Base-by-base conservation (phyloP, 2,797 vertebrate genomes). In the Peromyscus eremicus region DNA sequence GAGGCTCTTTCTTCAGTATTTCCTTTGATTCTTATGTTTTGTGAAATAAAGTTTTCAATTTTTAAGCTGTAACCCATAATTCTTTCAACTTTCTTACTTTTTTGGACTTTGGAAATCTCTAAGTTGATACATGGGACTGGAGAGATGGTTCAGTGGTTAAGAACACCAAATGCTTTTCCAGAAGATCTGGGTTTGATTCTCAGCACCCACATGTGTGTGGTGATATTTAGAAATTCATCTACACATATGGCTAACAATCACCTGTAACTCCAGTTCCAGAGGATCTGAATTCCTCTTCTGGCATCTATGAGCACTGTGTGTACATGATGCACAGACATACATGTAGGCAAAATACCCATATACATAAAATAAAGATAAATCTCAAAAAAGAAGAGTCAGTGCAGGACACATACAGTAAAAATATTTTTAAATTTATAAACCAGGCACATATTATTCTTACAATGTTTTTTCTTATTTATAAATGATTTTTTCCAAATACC, bases 381-480 rank as follows among this genome's bases (percentile, higher is more conserved):
- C n/a, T 40, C 27, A 87, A 71, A 66, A 52, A n/a, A 34, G 8
- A 82, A 19, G 40, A 66, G 40, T 68, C 40, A 52, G 32, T 21
- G 27, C 4, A 86, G 2, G 27, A 55, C 68, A 87, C 21, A 19
- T 55, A 29, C 6, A 4, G 5, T 37, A 71, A 81, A 19, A 29
- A 57, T 87, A 73, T 13, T 87, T 73, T 73, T 29, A 87, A 87
- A 55, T 95, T 64, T 92, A 83, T 12, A 79, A 82, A 75, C 92
- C 19, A 92, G 66, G 66, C 4, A 81, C 9, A 62, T 92, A 80
- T n/a, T 92, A 80, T n/a, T 94, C 57, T 92, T 81, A 68, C 0
- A 60, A 81, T 90, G 52, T 19, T 27, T 19, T 93, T 94, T 93
- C 37, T 90, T 84, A 55, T 60, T 91, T 94, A 12, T 89, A 87